Base-by-base conservation (phyloP, 92 coral and sea anemone genomes). In the Porites lobata region DNA sequence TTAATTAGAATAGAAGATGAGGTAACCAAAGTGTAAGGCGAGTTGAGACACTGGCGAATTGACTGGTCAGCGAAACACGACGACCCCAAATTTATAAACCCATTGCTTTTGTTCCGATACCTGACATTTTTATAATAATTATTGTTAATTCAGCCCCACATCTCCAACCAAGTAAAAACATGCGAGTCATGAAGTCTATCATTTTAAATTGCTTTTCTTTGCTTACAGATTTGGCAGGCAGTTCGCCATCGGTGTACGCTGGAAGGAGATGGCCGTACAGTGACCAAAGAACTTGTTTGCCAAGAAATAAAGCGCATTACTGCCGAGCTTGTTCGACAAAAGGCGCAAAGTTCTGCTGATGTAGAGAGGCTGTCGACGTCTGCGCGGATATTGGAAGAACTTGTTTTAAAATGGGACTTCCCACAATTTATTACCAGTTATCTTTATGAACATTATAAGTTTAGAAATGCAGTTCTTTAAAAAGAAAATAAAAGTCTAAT, bases 341-440 rank as follows among this genome's bases (percentile, higher is more conserved):
- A 74, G 64, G 87, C 92, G 26, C 69, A 72, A n/a, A 75, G 53
- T 26, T 69, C 87, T 17, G 72, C 26, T 58, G 94, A 91, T 32
- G 72, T 69, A 9, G 77, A 89, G 71, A 90, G 94, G 22, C 59
- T 95, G 20, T 26, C 50, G 64, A 14, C 63, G 13, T 78, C 98
- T 13, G 93, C 96, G 0, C 91, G 88, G 87, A 70, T 95, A 66
- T 86, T 95, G 38, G 86, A 79, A 68, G 98, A 95, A 51, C 90
- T 95, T 11, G 92, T 93, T 3, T 69, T 77, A 69, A 87, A 80
- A 71, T 84, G 96, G 10, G 92, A 95, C 63, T 93, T 95, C 68
- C 96, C 96, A n/a, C 94, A 85, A 59, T 95, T 95, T 71, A 90
- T 95, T 52, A 95, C 98, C 21, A 90, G 94, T 7, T 91, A 91